phyloP scores from a whole-genome alignment of 2,888 invertebrate species.

The Galeopsomyia nigrocyanea region DNA sequence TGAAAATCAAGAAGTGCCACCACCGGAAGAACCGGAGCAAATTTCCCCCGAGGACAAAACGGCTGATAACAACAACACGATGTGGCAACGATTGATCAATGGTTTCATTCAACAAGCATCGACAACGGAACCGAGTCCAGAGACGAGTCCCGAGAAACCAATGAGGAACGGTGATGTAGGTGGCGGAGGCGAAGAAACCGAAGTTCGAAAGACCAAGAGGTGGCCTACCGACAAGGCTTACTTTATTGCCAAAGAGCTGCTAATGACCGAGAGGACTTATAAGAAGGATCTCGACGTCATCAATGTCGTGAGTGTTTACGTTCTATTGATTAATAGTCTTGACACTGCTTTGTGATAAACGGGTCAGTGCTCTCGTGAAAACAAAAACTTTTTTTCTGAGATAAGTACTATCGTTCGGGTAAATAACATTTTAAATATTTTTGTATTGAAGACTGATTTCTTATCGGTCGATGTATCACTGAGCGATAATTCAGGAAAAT shows the following conservation, averaged over 20 bases:
- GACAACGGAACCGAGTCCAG: slow-evolving; percentile 29
- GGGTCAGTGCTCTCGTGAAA: neutral
- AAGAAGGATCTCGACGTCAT: slow-evolving; percentile 94
- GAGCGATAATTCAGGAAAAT: too few species aligned
- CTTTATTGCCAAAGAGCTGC: slow-evolving; percentile 90
- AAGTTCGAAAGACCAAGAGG: slow-evolving; percentile 63
- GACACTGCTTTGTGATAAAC: neutral
- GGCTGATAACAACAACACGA: slow-evolving; percentile 64
- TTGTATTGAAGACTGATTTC: too few species aligned
- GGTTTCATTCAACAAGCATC: slow-evolving; percentile 20
- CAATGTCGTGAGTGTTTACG: slow-evolving; percentile 77
- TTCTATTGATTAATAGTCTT: too few species aligned
- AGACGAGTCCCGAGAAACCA: slow-evolving; percentile 64
- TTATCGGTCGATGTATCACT: too few species aligned
- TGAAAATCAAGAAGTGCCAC: slow-evolving; percentile 30
- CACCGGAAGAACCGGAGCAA: slow-evolving; percentile 47
- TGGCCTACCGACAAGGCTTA: slow-evolving; percentile 81
- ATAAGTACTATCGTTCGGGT: too few species aligned
- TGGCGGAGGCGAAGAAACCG: slow-evolving; percentile 50
- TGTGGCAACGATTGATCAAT: slow-evolving; percentile 46
- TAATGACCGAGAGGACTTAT: slow-evolving; percentile 96
- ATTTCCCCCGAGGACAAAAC: too few species aligned
- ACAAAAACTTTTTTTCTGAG: neutral
- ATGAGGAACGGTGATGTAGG: slow-evolving; percentile 58
- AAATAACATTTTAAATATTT: too few species aligned